Evolutionary conservation across 2,113 vertebrate species (phyloP).

Genomic region (Plecotus auritus): DNA sequence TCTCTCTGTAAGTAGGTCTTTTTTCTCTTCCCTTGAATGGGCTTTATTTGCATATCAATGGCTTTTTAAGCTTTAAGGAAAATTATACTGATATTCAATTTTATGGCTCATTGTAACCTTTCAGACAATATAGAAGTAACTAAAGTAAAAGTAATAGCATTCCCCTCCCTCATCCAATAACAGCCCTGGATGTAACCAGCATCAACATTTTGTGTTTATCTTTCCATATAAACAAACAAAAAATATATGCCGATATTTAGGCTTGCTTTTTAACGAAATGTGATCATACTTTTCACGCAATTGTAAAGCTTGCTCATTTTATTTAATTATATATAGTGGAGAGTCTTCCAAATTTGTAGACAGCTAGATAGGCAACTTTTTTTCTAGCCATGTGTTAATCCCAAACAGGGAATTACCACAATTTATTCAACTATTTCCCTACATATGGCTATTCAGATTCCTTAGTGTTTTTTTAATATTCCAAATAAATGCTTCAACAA

Average conservation of each 20-base stretch:
- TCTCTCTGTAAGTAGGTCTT: neutral
- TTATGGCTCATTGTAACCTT: neutral
- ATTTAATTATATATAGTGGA: neutral
- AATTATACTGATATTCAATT: neutral
- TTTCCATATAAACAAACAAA: neutral
- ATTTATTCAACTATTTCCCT: neutral
- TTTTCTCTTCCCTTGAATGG: neutral
- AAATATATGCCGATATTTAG: neutral
- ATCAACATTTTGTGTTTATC: neutral
- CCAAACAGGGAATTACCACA: neutral
- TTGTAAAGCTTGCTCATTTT: neutral
- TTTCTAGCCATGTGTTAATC: neutral
- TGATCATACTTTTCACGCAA: neutral
- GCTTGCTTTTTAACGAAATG: neutral
- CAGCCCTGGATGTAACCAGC: neutral
- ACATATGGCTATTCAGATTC: neutral
- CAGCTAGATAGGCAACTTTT: neutral
- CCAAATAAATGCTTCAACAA: neutral
- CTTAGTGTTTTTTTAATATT: neutral
- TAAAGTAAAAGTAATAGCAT: neutral
- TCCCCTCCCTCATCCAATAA: neutral
- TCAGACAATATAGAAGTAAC: neutral
- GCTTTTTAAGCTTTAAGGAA: neutral
- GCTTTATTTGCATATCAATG: neutral
- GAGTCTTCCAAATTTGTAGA: neutral